These are phyloP conservation scores for Drosophila yooni DNA, from an alignment of 2,888 invertebrate genomes.

Conservation along the genomic window DNA sequence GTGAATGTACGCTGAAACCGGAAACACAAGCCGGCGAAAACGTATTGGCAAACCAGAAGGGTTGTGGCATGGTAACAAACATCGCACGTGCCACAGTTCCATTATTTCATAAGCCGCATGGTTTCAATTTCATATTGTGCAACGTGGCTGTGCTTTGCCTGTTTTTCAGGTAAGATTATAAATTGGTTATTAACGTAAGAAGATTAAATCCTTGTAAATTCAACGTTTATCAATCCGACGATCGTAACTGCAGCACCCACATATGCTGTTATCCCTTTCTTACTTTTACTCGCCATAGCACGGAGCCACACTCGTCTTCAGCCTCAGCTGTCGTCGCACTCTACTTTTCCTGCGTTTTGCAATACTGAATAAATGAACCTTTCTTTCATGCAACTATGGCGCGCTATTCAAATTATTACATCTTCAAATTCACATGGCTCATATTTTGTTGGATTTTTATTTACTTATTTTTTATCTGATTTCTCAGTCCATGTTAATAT, in stretches of 20 bases:
- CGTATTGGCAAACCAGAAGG: constrained; percentile 44
- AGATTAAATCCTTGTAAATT: neutral
- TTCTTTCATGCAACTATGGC: too few species aligned
- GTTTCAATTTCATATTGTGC: constrained; percentile 68
- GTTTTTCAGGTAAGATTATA: constrained; percentile 70
- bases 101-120: constrained; percentile 79
- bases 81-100: constrained; percentile 77
- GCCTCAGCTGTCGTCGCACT: neutral
- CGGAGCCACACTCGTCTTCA: neutral
- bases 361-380: neutral
- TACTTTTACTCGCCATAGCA: neutral
- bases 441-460: neutral
- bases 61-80: constrained; percentile 64
- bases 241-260: neutral
- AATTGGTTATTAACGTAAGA: neutral
- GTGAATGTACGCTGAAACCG: constrained; percentile 57
- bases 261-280: neutral
- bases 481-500: neutral
- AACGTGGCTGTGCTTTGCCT: constrained; percentile 69
- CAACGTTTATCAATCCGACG: neutral
- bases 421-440: neutral
- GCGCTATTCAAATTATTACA: neutral
- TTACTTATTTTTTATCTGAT: neutral
- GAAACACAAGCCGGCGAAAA: constrained; percentile 65
- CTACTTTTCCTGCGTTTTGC: neutral